phyloP scores from a whole-genome alignment of 2,888 invertebrate species.

The Megaustenia siamemsis region DNA sequence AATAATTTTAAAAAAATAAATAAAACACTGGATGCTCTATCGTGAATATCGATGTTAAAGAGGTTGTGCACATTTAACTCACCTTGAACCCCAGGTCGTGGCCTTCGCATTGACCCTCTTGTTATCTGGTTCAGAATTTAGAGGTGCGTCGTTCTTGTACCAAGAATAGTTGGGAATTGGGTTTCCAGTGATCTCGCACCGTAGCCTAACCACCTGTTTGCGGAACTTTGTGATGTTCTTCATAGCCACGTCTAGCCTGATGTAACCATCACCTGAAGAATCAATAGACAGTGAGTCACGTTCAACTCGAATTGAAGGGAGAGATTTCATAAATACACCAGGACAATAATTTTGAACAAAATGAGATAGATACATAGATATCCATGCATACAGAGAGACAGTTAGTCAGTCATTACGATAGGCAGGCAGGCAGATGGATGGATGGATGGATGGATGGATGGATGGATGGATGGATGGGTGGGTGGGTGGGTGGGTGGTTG shows the following conservation, averaged over 20 bases:
- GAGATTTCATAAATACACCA: background rate
- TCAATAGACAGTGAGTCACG: background rate
- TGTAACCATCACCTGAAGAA: constrained; percentile 64
- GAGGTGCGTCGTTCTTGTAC: constrained; percentile 84
- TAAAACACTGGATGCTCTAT: no score
- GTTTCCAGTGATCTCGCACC: constrained; percentile 85
- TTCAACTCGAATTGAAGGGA: no score
- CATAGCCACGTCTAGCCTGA: constrained; percentile 70
- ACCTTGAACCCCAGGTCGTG: constrained; percentile 78
- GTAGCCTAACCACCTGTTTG: constrained; percentile 84
- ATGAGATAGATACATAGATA: background rate
- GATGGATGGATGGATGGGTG: background rate
- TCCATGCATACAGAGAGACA: background rate
- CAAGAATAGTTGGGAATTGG: constrained; percentile 84
- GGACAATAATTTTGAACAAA: background rate
- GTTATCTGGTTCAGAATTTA: constrained; percentile 81
- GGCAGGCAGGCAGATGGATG: background rate
- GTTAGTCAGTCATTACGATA: background rate
- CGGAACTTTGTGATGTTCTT: constrained; percentile 74
- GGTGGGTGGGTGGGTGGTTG: background rate
- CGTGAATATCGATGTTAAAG: no score
- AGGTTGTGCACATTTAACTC: no score
- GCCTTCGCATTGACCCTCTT: constrained; percentile 79
- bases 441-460: background rate
- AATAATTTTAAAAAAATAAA: no score